phyloP scores from a whole-genome alignment of 64 coral and sea anemone genomes.

The Acropora yongei region DNA sequence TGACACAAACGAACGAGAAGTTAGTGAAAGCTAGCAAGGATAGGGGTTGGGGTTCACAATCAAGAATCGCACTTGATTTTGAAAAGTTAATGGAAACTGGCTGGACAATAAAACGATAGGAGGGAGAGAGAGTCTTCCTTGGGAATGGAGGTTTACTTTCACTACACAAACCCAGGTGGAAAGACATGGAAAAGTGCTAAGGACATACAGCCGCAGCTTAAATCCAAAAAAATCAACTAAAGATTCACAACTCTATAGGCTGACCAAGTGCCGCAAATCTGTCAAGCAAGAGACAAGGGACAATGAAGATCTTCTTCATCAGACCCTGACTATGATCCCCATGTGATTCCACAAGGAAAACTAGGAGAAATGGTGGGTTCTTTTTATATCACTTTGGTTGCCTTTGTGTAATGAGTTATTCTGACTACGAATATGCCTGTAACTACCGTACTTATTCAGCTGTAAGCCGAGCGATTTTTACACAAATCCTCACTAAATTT shows the following conservation, averaged over 20 bases:
- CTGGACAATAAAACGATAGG: not conserved
- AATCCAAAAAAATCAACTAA: not conserved
- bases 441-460: too few species aligned
- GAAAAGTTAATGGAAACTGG: not conserved
- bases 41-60: too few species aligned
- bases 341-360: not conserved
- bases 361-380: too few species aligned
- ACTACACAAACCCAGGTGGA: not conserved
- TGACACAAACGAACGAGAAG: too few species aligned
- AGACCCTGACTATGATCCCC: not conserved
- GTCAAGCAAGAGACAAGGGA: too few species aligned
- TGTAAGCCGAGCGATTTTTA: too few species aligned
- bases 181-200: not conserved
- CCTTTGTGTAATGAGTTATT: too few species aligned
- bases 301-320: not conserved
- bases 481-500: too few species aligned
- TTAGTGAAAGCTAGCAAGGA: too few species aligned
- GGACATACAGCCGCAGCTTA: not conserved
- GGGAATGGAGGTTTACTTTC: not conserved
- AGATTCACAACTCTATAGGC: not conserved
- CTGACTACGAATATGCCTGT: too few species aligned
- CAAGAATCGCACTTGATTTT: not conserved
- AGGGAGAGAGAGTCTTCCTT: not conserved
- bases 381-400: too few species aligned
- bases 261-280: not conserved